phyloP scores from a whole-genome alignment of 1,140 invertebrate species.

The Thaumatotibia leucotreta region DNA sequence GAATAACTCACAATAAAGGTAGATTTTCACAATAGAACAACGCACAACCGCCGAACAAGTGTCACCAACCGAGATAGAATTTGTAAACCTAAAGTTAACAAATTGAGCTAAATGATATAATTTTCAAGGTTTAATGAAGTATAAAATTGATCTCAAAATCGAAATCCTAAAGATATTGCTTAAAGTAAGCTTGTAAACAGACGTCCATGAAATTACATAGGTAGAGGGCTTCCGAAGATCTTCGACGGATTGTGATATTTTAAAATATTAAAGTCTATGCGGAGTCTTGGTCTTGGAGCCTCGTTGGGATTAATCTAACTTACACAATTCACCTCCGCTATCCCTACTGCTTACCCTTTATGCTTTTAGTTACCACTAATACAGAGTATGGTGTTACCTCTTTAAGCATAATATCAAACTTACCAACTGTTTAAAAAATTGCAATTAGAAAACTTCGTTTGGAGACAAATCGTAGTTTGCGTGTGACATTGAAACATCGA shows the following conservation, averaged over 20 bases:
- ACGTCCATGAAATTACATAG: not conserved
- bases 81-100: conserved; percentile 53
- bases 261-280: not conserved
- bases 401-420: conserved; percentile 34
- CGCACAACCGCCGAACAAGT: conserved; percentile 55
- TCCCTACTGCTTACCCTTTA: not conserved
- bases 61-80: conserved; percentile 37
- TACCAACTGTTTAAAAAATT: conserved; percentile 27
- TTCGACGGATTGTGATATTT: not conserved
- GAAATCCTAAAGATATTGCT: conserved; percentile 1
- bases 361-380: not conserved
- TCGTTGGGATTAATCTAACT: not conserved
- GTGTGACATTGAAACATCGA: not conserved
- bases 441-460: conserved; percentile 28
- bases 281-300: not conserved
- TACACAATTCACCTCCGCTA: not conserved
- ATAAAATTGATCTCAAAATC: not conserved
- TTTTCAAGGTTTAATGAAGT: conserved; percentile 10
- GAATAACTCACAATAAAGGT: conserved; percentile 46
- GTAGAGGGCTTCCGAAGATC: not conserved
- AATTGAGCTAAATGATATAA: conserved; percentile 45
- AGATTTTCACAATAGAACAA: conserved; percentile 49
- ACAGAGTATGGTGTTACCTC: not conserved
- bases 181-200: conserved; percentile 5
- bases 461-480: conserved; percentile 26